Evolutionary conservation across 2,888 invertebrate genomes (phyloP), one percentile per base, ranked within the genome.

Genomic region (Thera obeliscata): DNA sequence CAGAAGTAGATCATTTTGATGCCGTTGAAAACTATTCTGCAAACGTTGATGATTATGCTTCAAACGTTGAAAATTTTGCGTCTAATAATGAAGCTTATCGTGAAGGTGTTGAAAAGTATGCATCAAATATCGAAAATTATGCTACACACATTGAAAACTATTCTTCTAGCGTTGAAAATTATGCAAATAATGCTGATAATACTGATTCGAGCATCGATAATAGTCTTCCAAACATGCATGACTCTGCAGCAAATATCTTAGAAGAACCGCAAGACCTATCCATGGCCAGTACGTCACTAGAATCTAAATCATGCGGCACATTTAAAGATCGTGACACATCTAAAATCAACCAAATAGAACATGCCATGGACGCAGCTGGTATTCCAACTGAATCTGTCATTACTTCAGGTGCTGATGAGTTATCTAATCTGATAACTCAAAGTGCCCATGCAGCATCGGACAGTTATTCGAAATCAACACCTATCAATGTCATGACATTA

Each of bases 361-460:
- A 92, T 75, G 93, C 92, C 1, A 93, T 93, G 92, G 91, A 81
- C 72, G 92, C 92, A 58, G 93, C 92, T 5, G 91, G 93, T 48
- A 93, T 93, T 66, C 78, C 86, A n/a, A 80, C 89, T 43, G 88
- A 89, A 61, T 64, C 78, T 38, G 65, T 79, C 38, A 72, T 81
- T 6, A 81, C 78, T 62, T 78, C 80, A 12, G 80, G 79, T 77
- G 75, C 94, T 7, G 87, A 89, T 41, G 88, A 94, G 22, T 80
- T 95, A 56, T 94, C 94, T 2, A 94, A 94, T 78, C 91, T 95
- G 59, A 78, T 95, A 43, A 91, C 94, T 0, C 94, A 94, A 74
- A 94, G 94, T 78, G 83, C 93, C 43, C 86, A 91, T 46, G 73
- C 81, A 49, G 66, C 83, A 4, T 70, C 83, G 41, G 89, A 81